Conservation (phyloP, 2,113 vertebrate species). For the Psettodes erumei region DNA sequence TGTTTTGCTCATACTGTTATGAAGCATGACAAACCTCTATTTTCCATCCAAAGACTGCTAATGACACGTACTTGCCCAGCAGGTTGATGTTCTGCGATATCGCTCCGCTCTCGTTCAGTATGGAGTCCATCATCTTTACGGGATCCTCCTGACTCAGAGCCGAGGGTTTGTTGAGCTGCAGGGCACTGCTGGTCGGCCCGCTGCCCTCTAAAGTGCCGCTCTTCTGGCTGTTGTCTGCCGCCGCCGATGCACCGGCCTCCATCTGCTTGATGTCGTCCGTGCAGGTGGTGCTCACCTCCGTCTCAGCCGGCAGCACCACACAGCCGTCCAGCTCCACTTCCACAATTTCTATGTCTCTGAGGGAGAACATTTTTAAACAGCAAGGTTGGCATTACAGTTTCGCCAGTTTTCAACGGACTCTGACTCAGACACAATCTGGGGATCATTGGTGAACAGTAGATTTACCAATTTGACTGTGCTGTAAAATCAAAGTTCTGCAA, state of each 20-base stretch:
- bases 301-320: constrained; percentile 80
- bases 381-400: too few relatives aligned
- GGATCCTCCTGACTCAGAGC: constrained; percentile 90
- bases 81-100: constrained; percentile 96
- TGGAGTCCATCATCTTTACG: constrained; percentile 96
- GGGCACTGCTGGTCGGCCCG: constrained; percentile 78
- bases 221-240: constrained; percentile 16
- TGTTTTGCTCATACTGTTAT: too few relatives aligned
- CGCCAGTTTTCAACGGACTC: too few relatives aligned
- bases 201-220: constrained; percentile 15
- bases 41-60: too few relatives aligned
- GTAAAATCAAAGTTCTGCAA: too few relatives aligned
- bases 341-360: constrained; percentile 90
- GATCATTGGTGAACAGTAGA: too few relatives aligned
- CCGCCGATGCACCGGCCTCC: background rate
- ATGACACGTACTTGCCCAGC: constrained; percentile 91
- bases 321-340: constrained; percentile 87
- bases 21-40: too few relatives aligned
- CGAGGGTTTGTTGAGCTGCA: constrained; percentile 88
- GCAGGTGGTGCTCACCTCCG: constrained; percentile 63
- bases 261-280: constrained; percentile 15
- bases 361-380: constrained; percentile 43
- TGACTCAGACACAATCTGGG: too few relatives aligned
- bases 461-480: too few relatives aligned
- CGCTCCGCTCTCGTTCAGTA: constrained; percentile 90